Base-by-base conservation (phyloP, 2,888 invertebrate species). In the Caenorhabditis sp. region DNA sequence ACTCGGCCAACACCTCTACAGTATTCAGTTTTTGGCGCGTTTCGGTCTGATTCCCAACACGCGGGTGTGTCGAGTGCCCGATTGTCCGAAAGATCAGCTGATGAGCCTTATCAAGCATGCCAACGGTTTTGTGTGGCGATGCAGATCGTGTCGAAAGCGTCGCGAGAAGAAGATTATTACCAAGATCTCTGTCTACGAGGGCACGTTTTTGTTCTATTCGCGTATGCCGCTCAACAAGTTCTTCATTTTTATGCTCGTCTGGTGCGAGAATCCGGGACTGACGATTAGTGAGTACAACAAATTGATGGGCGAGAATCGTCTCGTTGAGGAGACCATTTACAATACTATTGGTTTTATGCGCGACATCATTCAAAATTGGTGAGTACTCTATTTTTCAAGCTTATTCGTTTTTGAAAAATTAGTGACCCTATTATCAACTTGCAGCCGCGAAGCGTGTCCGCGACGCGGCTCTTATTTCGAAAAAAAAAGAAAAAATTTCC, bases 91-190 rank as follows among this genome's bases (percentile, higher is more conserved):
- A 43, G 79, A 79, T 61, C 79, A 79, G 37, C 50, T 79, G 10
- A 77, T 79, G 79, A 76, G 76, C 69, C 60, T 79, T 21, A 79
- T 79, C 54, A 79, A 79, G 55, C 79, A 79, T 57, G 75, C 79
- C n/a, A 77, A 79, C 23, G 79, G 79, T 23, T 79, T 77, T 58
- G 79, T 79, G 75, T 79, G 79, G 79, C 73, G 79, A n/a, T 79
- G 79, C 37, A 73, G 79, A 24, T 79, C 79, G 0, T 79, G 79
- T 59, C 61, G 79, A 14, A 79, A 79, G 57, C 61, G 79, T 12
- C 57, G 76, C 12, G 79, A 79, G 58, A 70, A 77, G n/a, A 59
- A 76, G 19, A 75, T 78, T 12, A 79, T 79, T 58, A 79, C 79
- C 2, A 79, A 79, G 36, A 78, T 79, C 27, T 78, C 77, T 17